Percentiles rank a stretch among this genome's conserved stretches.
phyloP scores from a whole-genome alignment of 2,113 vertebrate species.

The Caranx melampygus region DNA sequence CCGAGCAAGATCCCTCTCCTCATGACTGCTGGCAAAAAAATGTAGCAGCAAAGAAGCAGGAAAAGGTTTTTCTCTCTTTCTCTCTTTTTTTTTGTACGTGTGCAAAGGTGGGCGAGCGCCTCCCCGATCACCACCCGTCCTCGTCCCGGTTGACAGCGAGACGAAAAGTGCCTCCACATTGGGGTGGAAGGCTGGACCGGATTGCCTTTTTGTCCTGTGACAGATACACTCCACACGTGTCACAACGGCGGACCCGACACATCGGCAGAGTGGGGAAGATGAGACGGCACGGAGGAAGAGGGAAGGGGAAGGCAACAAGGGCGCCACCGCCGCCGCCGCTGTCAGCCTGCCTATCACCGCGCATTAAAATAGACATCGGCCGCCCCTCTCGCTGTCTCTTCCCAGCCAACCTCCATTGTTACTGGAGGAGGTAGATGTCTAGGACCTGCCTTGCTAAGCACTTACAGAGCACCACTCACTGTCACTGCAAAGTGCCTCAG shows the following conservation, averaged over 20 bases:
- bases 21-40: neutral
- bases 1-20: constrained; percentile 5
- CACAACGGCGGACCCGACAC: constrained; percentile 60
- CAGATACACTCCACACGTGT: constrained; percentile 70
- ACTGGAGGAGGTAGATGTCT: constrained; percentile 57
- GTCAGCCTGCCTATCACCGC: constrained; percentile 62
- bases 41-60: neutral
- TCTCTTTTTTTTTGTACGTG: neutral
- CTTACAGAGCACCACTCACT: constrained; percentile 58
- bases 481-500: constrained; percentile 54
- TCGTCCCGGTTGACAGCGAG: constrained; percentile 50
- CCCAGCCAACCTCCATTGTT: constrained; percentile 46
- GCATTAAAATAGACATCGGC: constrained; percentile 67
- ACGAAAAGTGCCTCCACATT: constrained; percentile 44
- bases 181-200: constrained; percentile 46
- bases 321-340: constrained; percentile 16
- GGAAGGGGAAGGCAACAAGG: constrained; percentile 30
- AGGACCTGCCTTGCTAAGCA: constrained; percentile 64
- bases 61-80: constrained; percentile 17
- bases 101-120: constrained; percentile 45
- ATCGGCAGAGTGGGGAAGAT: constrained; percentile 17
- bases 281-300: constrained; percentile 26
- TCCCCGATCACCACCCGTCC: constrained; percentile 46
- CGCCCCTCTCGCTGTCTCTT: constrained; percentile 44
- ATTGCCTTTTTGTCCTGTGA: constrained; percentile 70